phyloP scores from a whole-genome alignment of 2,797 vertebrate genomes.

The Argentina silus region DNA sequence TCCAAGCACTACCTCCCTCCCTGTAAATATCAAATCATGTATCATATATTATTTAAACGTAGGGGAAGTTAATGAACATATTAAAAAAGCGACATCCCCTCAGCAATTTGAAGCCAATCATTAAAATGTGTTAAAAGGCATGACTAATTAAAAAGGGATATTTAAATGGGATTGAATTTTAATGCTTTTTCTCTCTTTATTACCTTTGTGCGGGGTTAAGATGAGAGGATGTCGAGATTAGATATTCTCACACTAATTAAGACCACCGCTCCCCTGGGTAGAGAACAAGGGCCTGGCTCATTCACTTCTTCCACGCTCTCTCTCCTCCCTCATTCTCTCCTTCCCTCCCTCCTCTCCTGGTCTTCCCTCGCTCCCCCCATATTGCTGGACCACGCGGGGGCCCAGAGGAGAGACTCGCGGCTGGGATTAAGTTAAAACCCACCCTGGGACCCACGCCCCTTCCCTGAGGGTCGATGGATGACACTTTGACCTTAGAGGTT shows the following conservation, averaged over 20 bases:
- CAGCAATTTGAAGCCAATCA: slow-evolving; percentile 82
- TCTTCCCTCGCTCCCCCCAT: slow-evolving; percentile 32
- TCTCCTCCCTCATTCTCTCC: slow-evolving; percentile 19
- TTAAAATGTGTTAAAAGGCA: slow-evolving; percentile 86
- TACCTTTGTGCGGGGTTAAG: slow-evolving; percentile 83
- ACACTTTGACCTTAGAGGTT: slow-evolving; percentile 79
- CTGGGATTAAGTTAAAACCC: slow-evolving; percentile 66
- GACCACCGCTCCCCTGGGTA: slow-evolving; percentile 76
- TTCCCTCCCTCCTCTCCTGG: slow-evolving; percentile 18
- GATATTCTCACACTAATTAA: slow-evolving; percentile 87
- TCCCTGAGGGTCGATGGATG: slow-evolving; percentile 61
- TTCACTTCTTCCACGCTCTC: slow-evolving; percentile 53
- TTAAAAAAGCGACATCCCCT: slow-evolving; percentile 73
- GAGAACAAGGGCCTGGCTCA: slow-evolving; percentile 68
- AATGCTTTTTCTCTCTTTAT: slow-evolving; percentile 77
- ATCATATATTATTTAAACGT: slow-evolving; percentile 81
- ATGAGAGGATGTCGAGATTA: slow-evolving; percentile 84
- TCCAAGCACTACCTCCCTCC: slow-evolving; percentile 49
- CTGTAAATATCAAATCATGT: slow-evolving; percentile 75
- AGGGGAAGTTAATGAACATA: slow-evolving; percentile 78
- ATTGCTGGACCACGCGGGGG: slow-evolving; percentile 49
- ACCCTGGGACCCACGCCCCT: slow-evolving; percentile 54
- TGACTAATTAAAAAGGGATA: slow-evolving; percentile 86
- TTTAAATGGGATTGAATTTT: slow-evolving; percentile 85
- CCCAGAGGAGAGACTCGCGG: slow-evolving; percentile 58